Conservation (phyloP, 2,888 invertebrate species). For the Hartigia nigra region DNA sequence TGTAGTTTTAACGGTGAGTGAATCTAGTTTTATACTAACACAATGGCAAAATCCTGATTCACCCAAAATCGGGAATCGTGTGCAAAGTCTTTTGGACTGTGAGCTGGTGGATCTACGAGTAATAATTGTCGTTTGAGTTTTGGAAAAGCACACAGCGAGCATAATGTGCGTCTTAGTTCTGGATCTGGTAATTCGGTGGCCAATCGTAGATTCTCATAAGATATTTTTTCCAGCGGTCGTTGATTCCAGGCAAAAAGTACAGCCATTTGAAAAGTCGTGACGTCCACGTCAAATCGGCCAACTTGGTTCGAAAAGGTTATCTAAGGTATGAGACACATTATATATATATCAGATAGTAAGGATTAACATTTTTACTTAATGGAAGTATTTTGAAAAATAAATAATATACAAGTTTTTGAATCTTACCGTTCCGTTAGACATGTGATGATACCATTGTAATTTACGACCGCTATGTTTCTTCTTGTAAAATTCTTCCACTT, state of each 20-base stretch:
- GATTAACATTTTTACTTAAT: not conserved
- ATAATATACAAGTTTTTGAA: conserved; percentile 18
- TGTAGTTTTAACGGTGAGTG: not conserved
- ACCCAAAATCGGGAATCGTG: conserved; percentile 96
- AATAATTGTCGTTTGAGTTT: conserved; percentile 95
- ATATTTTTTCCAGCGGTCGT: conserved; percentile 89
- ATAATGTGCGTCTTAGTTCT: conserved; percentile 92
- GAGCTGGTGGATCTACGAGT: conserved; percentile 82
- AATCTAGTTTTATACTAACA: conserved; percentile 66
- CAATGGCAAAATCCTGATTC: conserved; percentile 93
- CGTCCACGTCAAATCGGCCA: conserved; percentile 96
- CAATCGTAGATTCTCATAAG: conserved; percentile 95
- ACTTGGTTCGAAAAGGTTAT: conserved; percentile 94
- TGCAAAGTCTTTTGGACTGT: conserved; percentile 91
- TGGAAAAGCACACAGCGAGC: conserved; percentile 96
- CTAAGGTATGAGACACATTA: conserved; percentile 58
- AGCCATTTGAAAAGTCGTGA: conserved; percentile 99
- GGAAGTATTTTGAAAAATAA: not conserved
- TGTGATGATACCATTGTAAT: conserved; percentile 99
- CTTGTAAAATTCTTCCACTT: conserved; percentile 98
- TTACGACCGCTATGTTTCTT: conserved; percentile 98
- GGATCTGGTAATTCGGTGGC: conserved; percentile 97
- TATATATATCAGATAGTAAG: conserved; percentile 9
- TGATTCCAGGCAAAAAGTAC: conserved; percentile 99
- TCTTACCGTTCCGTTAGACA: conserved; percentile 94